phyloP scores from a whole-genome alignment of 2,113 vertebrate genomes.

The Megaceryle maxima region DNA sequence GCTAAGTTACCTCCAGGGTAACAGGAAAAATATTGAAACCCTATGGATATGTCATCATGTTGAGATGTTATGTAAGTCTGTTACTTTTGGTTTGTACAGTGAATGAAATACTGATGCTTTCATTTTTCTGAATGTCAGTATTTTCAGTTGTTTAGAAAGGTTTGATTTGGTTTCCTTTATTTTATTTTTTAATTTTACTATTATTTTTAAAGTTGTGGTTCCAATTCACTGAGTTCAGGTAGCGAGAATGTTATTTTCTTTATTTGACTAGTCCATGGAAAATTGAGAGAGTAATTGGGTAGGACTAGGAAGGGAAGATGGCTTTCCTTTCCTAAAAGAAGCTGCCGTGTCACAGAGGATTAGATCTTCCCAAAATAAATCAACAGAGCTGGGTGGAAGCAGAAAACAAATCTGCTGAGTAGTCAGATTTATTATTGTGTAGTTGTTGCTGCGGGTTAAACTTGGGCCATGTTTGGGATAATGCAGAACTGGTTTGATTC shows the following conservation, averaged over 20 bases:
- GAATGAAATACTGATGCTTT: slow-evolving; percentile 3
- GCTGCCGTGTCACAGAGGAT: background rate
- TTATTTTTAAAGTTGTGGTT: background rate
- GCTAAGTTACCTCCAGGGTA: slow-evolving; percentile 72
- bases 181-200: background rate
- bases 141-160: background rate
- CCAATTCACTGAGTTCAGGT: background rate
- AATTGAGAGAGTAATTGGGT: background rate
- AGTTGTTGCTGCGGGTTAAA: background rate
- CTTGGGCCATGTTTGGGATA: background rate
- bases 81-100: background rate
- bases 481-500: background rate
- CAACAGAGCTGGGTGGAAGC: background rate
- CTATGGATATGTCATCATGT: slow-evolving; percentile 43
- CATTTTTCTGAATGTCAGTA: background rate
- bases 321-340: background rate
- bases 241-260: background rate
- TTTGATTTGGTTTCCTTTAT: background rate
- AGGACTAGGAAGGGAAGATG: background rate
- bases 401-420: slow-evolving; percentile 18
- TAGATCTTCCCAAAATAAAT: slow-evolving; percentile 5
- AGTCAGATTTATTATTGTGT: background rate
- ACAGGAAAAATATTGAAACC: slow-evolving; percentile 63
- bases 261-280: background rate
- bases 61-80: slow-evolving; percentile 48